These are phyloP conservation scores for Drosophila kepulauana DNA, from an alignment of 1,140 invertebrate genomes.

Conservation along the genomic window DNA sequence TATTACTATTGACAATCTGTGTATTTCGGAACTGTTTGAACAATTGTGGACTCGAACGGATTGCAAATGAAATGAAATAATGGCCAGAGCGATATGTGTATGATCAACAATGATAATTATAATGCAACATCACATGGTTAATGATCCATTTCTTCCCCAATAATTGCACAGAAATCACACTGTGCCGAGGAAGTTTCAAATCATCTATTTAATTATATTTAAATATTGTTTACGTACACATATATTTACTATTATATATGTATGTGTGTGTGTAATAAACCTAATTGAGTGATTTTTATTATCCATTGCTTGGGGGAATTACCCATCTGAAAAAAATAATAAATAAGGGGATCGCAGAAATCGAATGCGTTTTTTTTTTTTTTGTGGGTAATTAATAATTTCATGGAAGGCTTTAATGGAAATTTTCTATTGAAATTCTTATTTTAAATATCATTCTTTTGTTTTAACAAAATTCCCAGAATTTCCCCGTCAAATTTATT, in stretches of 20 bases:
- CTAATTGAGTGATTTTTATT: neutral
- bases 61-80: neutral
- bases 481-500: too few species aligned
- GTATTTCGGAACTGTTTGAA: conserved; percentile 15
- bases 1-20: conserved; percentile 1
- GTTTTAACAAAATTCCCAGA: neutral
- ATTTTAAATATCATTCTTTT: neutral
- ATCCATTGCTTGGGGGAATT: neutral
- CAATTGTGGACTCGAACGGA: neutral
- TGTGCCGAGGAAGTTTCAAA: conserved; percentile 14
- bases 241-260: neutral
- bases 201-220: conserved; percentile 16
- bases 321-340: conserved; percentile 1
- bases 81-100: neutral
- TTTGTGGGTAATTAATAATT: neutral
- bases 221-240: conserved; percentile 6
- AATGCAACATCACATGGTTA: neutral
- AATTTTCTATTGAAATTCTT: too few species aligned
- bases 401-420: neutral
- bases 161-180: conserved; percentile 11
- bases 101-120: conserved; percentile 12
- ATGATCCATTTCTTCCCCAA: conserved; percentile 10
- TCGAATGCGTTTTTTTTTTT: neutral
- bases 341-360: neutral
- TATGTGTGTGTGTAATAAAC: neutral